phyloP scores from a whole-genome alignment of 2,888 invertebrate genomes.

The Trichopria drosophilae region DNA sequence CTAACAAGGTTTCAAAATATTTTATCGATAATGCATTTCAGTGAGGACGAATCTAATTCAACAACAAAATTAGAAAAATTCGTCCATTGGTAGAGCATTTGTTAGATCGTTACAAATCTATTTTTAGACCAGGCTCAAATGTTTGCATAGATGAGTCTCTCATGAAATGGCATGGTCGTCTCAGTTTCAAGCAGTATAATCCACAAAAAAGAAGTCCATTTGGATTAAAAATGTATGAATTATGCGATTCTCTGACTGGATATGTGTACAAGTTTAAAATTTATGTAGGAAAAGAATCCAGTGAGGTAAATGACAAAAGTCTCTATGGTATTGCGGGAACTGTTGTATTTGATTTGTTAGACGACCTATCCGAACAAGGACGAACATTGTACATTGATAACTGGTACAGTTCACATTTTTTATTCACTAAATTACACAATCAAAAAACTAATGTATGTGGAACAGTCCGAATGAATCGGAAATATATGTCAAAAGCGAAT shows the following conservation, averaged over 20 bases:
- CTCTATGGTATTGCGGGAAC: slow-evolving; percentile 10
- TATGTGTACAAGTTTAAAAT: not conserved
- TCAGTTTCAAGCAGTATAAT: too few relatives aligned
- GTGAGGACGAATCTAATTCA: too few relatives aligned
- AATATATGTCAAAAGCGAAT: not conserved
- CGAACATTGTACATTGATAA: too few relatives aligned
- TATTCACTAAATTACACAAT: not conserved
- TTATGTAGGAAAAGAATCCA: slow-evolving; percentile 3
- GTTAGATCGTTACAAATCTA: slow-evolving; percentile 5
- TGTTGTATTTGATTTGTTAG: not conserved
- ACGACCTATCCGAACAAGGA: not conserved
- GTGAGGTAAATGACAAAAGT: slow-evolving; percentile 5
- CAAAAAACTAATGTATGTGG: not conserved
- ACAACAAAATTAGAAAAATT: too few relatives aligned
- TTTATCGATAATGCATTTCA: too few relatives aligned
- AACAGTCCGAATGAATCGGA: slow-evolving; percentile 1
- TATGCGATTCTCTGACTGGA: not conserved
- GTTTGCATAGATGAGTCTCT: slow-evolving; percentile 2
- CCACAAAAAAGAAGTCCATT: not conserved
- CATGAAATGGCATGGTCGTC: not conserved
- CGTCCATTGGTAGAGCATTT: not conserved
- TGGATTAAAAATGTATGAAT: slow-evolving; percentile 1
- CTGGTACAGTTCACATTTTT: not conserved
- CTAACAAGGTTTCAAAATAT: too few relatives aligned
- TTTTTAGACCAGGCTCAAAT: too few relatives aligned